Evolutionary conservation across 2,888 invertebrate species (phyloP), one percentile per base, ranked within the genome.

Genomic region (Archips xylosteana): DNA sequence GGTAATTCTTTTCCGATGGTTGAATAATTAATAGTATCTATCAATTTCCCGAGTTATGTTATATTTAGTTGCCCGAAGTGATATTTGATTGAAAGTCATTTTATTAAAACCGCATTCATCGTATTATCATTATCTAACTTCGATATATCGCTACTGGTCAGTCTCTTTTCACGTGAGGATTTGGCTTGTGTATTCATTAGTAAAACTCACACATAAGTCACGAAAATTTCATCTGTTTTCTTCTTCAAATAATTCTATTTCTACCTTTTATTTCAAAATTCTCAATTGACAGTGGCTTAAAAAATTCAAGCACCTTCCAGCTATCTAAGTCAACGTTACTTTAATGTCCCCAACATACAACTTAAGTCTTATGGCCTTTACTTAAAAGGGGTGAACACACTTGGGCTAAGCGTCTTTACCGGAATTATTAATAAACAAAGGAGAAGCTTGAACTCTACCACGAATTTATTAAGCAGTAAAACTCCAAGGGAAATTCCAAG

Each of bases 321-420:
- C 63, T 67, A 69, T 69, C 64, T 75, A 77, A 77, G 76, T 76
- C 68, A 75, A 70, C 79, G 77, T 76, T 76, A 79, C 81, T 79
- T 81, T 85, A 82, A 85, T 83, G 78, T 78, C 77, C 34, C 65
- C 72, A 75, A 62, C 74, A 47, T 60, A 84, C 86, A 87, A 89
- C 89, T 91, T 91, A 91, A 91, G 89, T 88, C 85, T 86, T 84
- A 87, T 85, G 87, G 84, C 89, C 91, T 86, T 80, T 88, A 87
- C 92, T 92, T 93, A 92, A 93, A 92, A 92, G 92, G 92, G 92
- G 92, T 93, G 92, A 92, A 90, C 87, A 91, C 88, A 91, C 89
- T 91, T 83, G 83, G 77, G 82, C 83, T 87, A 88, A 91, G 89
- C 83, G 87, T 82, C 81, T 82, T 82, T 82, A 82, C 83, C 82